Evolutionary conservation across 2,113 vertebrate species (phyloP).

Genomic region (Cebus imitator): DNA sequence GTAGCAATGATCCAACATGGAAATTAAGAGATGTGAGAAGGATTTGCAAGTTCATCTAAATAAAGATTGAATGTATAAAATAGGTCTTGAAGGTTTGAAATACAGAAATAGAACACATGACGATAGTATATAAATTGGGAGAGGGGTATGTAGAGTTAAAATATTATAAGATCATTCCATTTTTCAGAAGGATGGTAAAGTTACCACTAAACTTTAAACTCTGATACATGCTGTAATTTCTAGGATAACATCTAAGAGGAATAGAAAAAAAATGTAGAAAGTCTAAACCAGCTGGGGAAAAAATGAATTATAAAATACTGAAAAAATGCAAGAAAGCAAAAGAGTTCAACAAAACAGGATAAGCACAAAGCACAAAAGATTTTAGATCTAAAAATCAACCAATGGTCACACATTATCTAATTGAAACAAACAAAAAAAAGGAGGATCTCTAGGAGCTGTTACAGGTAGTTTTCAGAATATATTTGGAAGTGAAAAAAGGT

Average conservation of each 20-base stretch:
- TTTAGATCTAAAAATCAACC: conserved; percentile 21
- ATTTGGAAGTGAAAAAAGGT: conserved; percentile 12
- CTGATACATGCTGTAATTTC: neutral
- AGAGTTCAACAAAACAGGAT: neutral
- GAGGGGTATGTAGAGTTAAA: neutral
- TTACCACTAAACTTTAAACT: neutral
- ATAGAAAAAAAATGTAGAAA: neutral
- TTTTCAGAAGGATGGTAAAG: neutral
- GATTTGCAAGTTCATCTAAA: neutral
- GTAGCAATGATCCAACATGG: neutral
- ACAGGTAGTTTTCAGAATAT: neutral
- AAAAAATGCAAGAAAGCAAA: neutral
- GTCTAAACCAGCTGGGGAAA: neutral
- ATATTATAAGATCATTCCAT: neutral
- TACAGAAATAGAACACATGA: neutral
- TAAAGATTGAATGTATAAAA: neutral
- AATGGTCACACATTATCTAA: neutral
- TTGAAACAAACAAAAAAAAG: neutral
- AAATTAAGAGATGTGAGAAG: neutral
- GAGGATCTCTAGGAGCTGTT: neutral
- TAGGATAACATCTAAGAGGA: neutral
- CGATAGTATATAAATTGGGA: neutral
- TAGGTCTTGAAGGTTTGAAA: neutral
- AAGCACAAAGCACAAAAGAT: neutral
- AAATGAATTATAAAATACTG: neutral